These are phyloP conservation scores for Pelusios castaneus DNA, from an alignment of 2,113 vertebrate genomes.

Conservation along the genomic window DNA sequence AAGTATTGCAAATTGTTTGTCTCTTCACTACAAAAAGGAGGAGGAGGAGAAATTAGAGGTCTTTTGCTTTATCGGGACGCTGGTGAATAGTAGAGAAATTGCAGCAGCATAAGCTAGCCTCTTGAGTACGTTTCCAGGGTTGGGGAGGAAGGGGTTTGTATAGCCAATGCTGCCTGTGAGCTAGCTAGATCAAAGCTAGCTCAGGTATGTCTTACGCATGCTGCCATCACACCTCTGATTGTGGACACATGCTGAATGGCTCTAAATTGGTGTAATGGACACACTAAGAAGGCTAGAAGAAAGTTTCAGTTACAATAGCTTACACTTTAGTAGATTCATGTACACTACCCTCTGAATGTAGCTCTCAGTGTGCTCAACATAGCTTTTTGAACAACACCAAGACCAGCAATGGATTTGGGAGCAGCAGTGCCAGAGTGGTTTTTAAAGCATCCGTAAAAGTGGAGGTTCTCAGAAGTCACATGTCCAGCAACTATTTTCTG, in stretches of 20 bases:
- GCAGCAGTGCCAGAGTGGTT: neutral
- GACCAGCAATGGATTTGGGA: neutral
- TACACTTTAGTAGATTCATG: neutral
- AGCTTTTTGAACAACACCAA: neutral
- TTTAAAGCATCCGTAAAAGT: neutral
- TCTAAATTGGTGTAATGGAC: neutral
- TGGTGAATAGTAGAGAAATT: no score
- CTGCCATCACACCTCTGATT: neutral
- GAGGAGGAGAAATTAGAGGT: neutral
- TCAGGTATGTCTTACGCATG: neutral
- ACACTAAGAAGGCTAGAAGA: neutral
- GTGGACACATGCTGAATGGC: neutral
- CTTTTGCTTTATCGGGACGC: neutral
- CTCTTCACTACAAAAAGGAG: no score
- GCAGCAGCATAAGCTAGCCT: no score
- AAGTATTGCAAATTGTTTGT: fast-evolving
- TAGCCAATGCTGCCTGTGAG: neutral
- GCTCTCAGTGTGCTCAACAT: fast-evolving
- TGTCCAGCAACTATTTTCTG: neutral
- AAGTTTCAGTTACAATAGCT: neutral
- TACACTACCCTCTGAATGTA: neutral
- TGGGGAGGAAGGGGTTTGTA: neutral
- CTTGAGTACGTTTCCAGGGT: neutral
- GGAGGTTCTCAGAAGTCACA: neutral
- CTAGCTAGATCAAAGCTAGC: neutral